Evolutionary conservation across 2,797 vertebrate genomes (phyloP).

Genomic region (Spinus pinus): DNA sequence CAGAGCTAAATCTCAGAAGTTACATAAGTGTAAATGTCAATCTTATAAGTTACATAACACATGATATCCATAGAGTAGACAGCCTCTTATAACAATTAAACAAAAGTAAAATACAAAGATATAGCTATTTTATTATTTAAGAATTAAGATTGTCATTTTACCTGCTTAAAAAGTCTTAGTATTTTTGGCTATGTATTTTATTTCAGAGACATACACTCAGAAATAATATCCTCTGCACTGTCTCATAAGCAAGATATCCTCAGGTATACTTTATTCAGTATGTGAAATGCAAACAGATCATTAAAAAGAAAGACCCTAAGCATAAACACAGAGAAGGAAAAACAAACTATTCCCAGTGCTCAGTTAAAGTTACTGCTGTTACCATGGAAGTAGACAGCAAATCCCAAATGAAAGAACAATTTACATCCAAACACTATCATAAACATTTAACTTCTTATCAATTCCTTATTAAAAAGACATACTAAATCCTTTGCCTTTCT

Average conservation of each 20-base stretch:
- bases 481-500: not conserved
- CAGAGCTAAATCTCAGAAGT: not conserved
- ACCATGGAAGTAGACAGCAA: conserved; percentile 54
- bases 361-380: conserved; percentile 66
- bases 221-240: not conserved
- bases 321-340: conserved; percentile 15
- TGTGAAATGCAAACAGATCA: not conserved
- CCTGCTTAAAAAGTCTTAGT: not conserved
- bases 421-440: not conserved
- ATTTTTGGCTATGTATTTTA: not conserved
- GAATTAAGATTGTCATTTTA: not conserved
- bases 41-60: not conserved
- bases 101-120: not conserved
- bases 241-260: not conserved
- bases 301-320: not conserved
- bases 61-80: not conserved
- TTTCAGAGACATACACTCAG: not conserved
- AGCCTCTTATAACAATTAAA: not conserved
- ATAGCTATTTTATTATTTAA: not conserved
- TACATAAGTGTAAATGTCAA: not conserved
- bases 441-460: not conserved
- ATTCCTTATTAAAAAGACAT: not conserved
- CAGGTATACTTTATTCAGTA: not conserved
- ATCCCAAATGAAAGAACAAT: conserved; percentile 40
- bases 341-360: conserved; percentile 53